A percentile compares a stretch with the other conserved stretches of the same genome.
Conservation (phyloP, 2,797 vertebrate genomes). For the Margarornis squamiger region DNA sequence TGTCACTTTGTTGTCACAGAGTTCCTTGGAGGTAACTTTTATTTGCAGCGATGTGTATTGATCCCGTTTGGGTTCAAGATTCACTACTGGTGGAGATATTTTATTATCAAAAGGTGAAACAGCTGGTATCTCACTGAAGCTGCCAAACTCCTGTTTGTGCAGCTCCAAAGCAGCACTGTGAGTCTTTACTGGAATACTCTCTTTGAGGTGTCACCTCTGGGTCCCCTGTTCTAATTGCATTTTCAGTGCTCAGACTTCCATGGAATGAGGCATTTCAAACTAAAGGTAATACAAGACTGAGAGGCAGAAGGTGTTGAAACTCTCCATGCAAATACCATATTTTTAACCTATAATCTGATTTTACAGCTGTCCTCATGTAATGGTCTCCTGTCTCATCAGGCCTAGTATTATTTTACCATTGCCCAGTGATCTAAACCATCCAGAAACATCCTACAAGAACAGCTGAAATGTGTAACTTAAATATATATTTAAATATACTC, state of each 20-base stretch:
- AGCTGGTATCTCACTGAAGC: not conserved
- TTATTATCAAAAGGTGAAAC: constrained; percentile 35
- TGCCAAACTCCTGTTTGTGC: not conserved
- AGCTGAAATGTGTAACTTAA: not conserved
- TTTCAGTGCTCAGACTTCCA: not conserved
- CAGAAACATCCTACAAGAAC: not conserved
- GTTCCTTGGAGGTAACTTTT: not conserved
- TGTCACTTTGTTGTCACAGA: not conserved
- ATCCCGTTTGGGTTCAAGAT: not conserved
- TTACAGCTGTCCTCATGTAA: not conserved
- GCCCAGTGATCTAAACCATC: not conserved
- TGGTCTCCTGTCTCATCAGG: not conserved
- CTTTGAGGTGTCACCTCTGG: not conserved
- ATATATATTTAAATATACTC: not conserved
- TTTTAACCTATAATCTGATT: not conserved
- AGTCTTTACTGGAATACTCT: rapidly evolving
- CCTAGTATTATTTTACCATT: not conserved
- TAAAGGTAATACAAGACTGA: not conserved
- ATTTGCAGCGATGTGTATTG: not conserved
- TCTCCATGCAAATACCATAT: not conserved
- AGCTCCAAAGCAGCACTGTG: not conserved
- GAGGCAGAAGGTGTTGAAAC: not conserved
- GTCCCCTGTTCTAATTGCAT: rapidly evolving
- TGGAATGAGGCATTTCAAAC: not conserved
- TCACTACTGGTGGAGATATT: not conserved